Evolutionary conservation across 2,888 invertebrate species (phyloP).

Genomic region (Homarus gammarus): DNA sequence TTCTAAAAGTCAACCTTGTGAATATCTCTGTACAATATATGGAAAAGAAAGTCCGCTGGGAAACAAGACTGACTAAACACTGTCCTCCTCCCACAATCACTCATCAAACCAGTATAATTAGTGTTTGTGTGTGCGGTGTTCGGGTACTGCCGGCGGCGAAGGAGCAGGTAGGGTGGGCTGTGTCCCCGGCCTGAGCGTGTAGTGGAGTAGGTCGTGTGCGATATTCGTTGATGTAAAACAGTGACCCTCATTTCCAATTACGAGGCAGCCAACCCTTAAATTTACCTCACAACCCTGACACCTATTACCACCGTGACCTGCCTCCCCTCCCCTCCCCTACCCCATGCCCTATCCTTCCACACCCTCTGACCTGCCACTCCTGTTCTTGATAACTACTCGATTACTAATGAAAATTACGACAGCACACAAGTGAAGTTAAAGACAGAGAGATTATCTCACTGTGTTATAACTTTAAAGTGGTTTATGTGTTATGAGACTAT

Average conservation of each 20-base stretch:
- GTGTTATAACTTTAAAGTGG: no score
- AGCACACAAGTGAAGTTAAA: no score
- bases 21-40: no score
- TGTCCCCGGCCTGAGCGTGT: neutral
- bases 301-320: constrained; percentile 28
- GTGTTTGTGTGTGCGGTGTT: no score
- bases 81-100: no score
- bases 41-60: no score
- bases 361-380: constrained; percentile 9
- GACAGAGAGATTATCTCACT: no score
- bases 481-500: no score
- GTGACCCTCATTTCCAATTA: constrained; percentile 55
- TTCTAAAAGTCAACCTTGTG: no score
- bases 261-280: constrained; percentile 30
- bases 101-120: no score
- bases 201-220: neutral
- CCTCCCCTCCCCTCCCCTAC: neutral
- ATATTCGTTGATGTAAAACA: constrained; percentile 30
- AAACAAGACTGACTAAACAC: no score
- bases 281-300: constrained; percentile 35
- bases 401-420: neutral
- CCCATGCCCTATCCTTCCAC: no score
- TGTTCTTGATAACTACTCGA: neutral
- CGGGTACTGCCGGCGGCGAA: neutral
- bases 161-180: neutral